These are phyloP conservation scores for Yponomeuta sedellus DNA, from an alignment of 2,888 invertebrate species.

Conservation along the genomic window DNA sequence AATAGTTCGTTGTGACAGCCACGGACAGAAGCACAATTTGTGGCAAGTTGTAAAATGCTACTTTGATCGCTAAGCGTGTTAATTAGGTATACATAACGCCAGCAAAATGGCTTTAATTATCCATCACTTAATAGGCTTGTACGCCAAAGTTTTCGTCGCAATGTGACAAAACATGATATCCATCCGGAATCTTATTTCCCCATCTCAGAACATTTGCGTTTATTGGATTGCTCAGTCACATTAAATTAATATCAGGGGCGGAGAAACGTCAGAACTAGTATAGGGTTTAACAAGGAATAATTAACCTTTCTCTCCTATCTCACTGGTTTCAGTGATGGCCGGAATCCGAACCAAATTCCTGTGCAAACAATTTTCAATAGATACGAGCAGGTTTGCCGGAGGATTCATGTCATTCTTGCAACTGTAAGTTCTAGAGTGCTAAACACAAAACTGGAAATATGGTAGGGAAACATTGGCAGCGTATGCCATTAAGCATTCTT, in stretches of 20 bases:
- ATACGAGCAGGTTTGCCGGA: background rate
- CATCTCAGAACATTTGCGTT: background rate
- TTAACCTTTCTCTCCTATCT: background rate
- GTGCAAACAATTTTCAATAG: background rate
- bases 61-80: too few species aligned
- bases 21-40: too few species aligned
- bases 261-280: background rate
- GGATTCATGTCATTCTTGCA: background rate
- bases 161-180: background rate
- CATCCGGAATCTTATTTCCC: background rate
- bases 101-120: too few species aligned
- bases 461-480: too few species aligned
- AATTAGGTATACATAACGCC: too few species aligned
- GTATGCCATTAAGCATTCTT: too few species aligned
- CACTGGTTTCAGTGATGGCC: background rate
- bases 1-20: too few species aligned
- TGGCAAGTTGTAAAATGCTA: too few species aligned
- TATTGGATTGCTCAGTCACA: background rate
- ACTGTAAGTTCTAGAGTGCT: background rate
- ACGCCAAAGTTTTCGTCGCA: background rate
- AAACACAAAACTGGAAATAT: background rate
- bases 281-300: background rate
- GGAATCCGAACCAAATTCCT: background rate
- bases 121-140: too few species aligned
- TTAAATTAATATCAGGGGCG: background rate